phyloP scores from a whole-genome alignment of 92 coral and sea anemone species.

The Umimayanthus kanabou region DNA sequence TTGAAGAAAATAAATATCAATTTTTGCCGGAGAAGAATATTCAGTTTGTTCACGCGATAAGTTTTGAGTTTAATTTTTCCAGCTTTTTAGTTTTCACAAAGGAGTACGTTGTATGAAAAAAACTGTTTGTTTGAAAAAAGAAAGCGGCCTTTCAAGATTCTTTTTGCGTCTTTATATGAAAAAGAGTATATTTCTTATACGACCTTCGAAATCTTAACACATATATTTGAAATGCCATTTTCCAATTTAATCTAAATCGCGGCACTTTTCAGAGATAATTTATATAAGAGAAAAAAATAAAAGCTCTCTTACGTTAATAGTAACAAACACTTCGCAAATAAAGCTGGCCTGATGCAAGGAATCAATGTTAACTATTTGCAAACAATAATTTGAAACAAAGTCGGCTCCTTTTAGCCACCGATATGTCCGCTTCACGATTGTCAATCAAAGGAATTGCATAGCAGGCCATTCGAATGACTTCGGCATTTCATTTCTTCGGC shows the following conservation, averaged over 20 bases:
- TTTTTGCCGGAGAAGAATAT: not conserved
- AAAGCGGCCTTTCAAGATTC: not conserved
- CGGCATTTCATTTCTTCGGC: not conserved
- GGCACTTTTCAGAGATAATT: not conserved
- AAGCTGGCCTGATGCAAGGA: not conserved
- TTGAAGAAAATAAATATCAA: too few species aligned
- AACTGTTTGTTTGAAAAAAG: not conserved
- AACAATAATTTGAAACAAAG: slow-evolving; percentile 1
- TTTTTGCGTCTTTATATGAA: not conserved
- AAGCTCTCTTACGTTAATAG: not conserved
- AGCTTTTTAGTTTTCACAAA: too few species aligned
- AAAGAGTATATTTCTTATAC: not conserved
- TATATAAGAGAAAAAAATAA: too few species aligned
- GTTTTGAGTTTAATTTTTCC: too few species aligned
- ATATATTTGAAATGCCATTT: not conserved
- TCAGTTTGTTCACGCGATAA: not conserved
- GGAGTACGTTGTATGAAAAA: not conserved
- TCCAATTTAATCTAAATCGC: not conserved
- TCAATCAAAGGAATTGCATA: not conserved
- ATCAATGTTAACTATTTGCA: slow-evolving; percentile 4
- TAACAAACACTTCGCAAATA: not conserved
- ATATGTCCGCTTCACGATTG: not conserved
- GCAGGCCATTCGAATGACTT: not conserved
- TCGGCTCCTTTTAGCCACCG: slow-evolving; percentile 3
- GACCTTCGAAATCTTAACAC: not conserved